Evolutionary conservation across 1,140 invertebrate species (phyloP).

Genomic region (Anastatus disparis): DNA sequence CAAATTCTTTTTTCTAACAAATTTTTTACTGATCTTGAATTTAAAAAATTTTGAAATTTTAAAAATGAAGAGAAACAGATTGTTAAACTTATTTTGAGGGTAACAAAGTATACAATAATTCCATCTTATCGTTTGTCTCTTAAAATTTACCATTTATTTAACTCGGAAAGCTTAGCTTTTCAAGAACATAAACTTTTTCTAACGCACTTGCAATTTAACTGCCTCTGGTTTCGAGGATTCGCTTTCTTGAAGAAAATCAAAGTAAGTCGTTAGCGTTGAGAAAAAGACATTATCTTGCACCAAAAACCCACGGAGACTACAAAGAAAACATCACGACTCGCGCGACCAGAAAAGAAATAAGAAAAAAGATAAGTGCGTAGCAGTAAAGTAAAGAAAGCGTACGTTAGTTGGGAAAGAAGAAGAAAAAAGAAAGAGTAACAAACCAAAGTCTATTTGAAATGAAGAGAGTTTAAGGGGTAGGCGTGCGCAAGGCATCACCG

Average conservation of each 20-base stretch:
- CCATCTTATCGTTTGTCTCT: no score
- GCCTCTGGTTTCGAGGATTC: not conserved
- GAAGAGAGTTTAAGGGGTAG: not conserved
- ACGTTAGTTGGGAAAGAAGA: not conserved
- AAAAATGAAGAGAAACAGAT: no score
- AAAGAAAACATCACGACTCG: not conserved
- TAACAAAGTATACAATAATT: no score
- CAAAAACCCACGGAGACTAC: not conserved
- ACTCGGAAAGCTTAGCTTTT: no score
- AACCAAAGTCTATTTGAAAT: not conserved
- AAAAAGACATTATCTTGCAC: not conserved
- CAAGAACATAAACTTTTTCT: slow-evolving; percentile 17
- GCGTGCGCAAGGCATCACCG: not conserved
- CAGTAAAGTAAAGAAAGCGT: not conserved
- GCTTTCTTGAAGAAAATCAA: slow-evolving; percentile 28
- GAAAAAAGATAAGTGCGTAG: slow-evolving; percentile 21
- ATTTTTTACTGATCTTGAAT: no score
- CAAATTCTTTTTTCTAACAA: no score
- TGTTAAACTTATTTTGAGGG: no score
- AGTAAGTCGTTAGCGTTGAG: slow-evolving; percentile 28
- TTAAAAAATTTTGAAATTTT: no score
- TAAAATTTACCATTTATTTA: no score
- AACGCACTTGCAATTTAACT: slow-evolving; percentile 35
- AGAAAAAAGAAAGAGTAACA: not conserved
- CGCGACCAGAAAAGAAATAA: slow-evolving; percentile 10